Evolutionary conservation across 2,888 invertebrate species (phyloP), one percentile per base, ranked within the genome.

Genomic region (Steromphala cineraria): DNA sequence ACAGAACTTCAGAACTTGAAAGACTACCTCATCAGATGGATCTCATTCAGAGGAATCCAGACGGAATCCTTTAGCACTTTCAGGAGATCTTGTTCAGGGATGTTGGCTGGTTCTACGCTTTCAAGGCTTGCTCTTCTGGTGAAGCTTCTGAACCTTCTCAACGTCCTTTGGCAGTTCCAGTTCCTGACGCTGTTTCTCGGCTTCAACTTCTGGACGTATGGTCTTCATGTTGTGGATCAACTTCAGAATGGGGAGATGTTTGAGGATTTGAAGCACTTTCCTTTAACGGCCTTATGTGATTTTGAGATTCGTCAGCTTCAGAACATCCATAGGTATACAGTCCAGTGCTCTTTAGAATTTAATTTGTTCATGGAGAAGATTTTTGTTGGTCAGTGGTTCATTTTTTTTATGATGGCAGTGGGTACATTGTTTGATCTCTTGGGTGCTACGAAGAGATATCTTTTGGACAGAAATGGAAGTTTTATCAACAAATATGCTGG

Each of bases 281-380:
- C 89, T 21, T 82, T 86, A 13, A 88, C 89, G 17, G 87, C 88
- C 0, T 77, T 89, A 53, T 89, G 89, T 78, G 88, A 89, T 79
- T 88, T 89, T 81, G 80, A 87, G 75, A 88, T 89, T 56, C 87
- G 88, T 17, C 89, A 89, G 78, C 84, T 89, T 36, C 86, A 87
- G 80, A 89, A 89, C 82, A 85, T 89, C 28, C 87, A 88, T 80
- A 82, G 86, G 56, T 89, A 86, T 82, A 89, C 87, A 2, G 89
- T 89, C 3, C 89, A 89, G 74, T 89, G 89, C 67, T 88, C 88
- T 10, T 75, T 89, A 28, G 87, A 89, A 0, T 88, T 89, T 67
- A 89, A 89, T 67, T 80, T 89, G 56, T 89, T 88, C 81, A 88
- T 88, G 82, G 89, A 89, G 82, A 89, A 89, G 83, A 87, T 89